Evolutionary conservation across 2,888 invertebrate genomes (phyloP).

Genomic region (Tetropium fuscum): DNA sequence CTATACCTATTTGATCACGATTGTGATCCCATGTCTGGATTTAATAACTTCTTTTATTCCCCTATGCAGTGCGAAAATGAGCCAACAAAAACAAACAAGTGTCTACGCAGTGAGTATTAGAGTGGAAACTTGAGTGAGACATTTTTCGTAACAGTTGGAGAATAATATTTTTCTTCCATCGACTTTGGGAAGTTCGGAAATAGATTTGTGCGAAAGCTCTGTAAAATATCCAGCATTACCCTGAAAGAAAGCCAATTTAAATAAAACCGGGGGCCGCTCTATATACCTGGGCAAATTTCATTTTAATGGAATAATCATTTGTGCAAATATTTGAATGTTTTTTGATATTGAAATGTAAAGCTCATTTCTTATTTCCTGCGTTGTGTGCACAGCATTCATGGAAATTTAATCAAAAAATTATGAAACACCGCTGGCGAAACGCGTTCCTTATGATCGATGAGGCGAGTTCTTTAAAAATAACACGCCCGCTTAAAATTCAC

Average conservation of each 20-base stretch:
- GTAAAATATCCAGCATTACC: constrained; percentile 51
- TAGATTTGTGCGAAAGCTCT: constrained; percentile 54
- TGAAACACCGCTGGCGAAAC: constrained; percentile 57
- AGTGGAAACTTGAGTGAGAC: constrained; percentile 34
- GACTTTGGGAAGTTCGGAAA: constrained; percentile 54
- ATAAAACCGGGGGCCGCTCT: constrained; percentile 54
- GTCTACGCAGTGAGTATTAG: constrained; percentile 43
- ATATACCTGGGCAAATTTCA: constrained; percentile 66
- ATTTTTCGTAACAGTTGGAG: constrained; percentile 50
- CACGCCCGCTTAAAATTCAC: constrained; percentile 53
- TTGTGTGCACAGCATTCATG: constrained; percentile 63
- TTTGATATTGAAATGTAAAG: constrained; percentile 66
- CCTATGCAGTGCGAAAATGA: constrained; percentile 35
- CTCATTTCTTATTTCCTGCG: constrained; percentile 61
- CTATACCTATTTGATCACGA: no score
- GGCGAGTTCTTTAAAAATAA: constrained; percentile 55
- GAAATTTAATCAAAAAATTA: constrained; percentile 67
- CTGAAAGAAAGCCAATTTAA: constrained; percentile 56
- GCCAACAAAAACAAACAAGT: constrained; percentile 51
- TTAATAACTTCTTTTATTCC: no score
- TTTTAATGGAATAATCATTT: constrained; percentile 69
- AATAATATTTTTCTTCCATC: constrained; percentile 65
- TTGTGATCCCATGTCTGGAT: no score
- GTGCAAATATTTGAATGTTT: constrained; percentile 68
- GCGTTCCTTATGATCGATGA: constrained; percentile 56